phyloP scores from a whole-genome alignment of 2,888 invertebrate species.

The Amphipyra tragopoginis region DNA sequence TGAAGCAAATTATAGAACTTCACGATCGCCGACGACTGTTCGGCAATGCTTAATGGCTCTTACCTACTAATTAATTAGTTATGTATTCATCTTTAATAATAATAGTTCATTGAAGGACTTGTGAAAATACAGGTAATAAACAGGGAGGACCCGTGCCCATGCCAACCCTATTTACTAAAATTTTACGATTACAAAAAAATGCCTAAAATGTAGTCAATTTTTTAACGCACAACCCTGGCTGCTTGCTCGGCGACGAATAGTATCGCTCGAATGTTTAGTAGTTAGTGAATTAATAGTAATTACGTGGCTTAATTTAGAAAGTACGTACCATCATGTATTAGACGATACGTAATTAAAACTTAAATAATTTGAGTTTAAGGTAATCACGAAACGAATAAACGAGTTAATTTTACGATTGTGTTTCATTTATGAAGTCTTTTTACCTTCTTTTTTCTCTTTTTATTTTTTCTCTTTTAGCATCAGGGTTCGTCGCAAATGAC shows the following conservation, averaged over 20 bases:
- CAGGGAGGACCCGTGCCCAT: too few relatives aligned
- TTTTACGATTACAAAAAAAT: background rate
- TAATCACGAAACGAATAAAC: conserved; percentile 72
- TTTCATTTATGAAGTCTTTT: conserved; percentile 41
- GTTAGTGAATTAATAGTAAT: conserved; percentile 58
- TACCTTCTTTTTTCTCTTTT: too few relatives aligned
- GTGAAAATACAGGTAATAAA: too few relatives aligned
- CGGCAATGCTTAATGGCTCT: too few relatives aligned
- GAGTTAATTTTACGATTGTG: conserved; percentile 56
- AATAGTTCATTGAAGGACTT: too few relatives aligned
- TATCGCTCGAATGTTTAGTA: conserved; percentile 52
- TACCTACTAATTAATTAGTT: background rate
- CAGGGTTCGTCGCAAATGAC: too few relatives aligned
- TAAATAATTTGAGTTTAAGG: conserved; percentile 64
- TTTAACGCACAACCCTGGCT: conserved; percentile 17
- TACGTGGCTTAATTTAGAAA: conserved; percentile 56
- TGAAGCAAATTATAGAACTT: too few relatives aligned
- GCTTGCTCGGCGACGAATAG: conserved; percentile 43
- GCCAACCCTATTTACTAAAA: background rate
- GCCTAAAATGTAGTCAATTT: conserved; percentile 11
- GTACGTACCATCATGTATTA: conserved; percentile 72
- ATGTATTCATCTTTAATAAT: too few relatives aligned
- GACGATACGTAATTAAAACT: conserved; percentile 71
- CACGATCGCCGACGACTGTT: too few relatives aligned
- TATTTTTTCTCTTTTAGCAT: too few relatives aligned